Evolutionary conservation across 2,888 invertebrate genomes (phyloP), one percentile per base, ranked within the genome.

Genomic region (Sipha maydis): DNA sequence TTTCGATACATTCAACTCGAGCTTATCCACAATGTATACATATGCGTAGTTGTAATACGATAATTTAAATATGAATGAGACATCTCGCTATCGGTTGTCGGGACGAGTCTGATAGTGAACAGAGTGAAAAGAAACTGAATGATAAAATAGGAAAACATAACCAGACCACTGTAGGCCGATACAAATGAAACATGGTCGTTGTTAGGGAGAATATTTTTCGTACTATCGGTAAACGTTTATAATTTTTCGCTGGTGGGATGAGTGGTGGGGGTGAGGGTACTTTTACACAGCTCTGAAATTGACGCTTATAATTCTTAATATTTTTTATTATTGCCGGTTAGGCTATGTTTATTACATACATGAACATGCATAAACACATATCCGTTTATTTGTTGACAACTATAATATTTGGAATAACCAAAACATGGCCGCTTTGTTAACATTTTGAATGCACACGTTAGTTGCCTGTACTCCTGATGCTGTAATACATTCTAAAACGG

Each of bases 21-120:
- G 11, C 54, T 34, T 54, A 67, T 4, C 77, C 85, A 61, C 41
- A 77, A 31, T 67, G 14, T 48, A 56, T 54, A 83, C 61, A 77
- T 28, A 78, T n/a, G 54, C 17, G 34, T 38, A 14, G 71, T 61
- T 61, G 31, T 88, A 75, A 71, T 79, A 31, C 61, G 56, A 75
- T 80, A 80, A 88, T 88, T 88, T 80, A 75, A 88, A 88, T 88
- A 88, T 88, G 86, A 88, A 88, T 86, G 38, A 71, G 21, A 28
- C 38, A 41, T 28, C 25, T n/a, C 31, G 11, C 28, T 41, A 54
- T 83, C 25, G 48, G 61, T 11, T n/a, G 56, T 21, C 28, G 28
- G 25, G 34, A 41, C 17, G 69, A 69, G 83, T 28, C 25, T 61
- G 61, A 61, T 25, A 25, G 25, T 61, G 21, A 21, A 3, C 61